A percentile compares a stretch with the other conserved stretches of the same genome.
Conservation (phyloP, 2,888 invertebrate species). For the Nemoura dubitans region DNA sequence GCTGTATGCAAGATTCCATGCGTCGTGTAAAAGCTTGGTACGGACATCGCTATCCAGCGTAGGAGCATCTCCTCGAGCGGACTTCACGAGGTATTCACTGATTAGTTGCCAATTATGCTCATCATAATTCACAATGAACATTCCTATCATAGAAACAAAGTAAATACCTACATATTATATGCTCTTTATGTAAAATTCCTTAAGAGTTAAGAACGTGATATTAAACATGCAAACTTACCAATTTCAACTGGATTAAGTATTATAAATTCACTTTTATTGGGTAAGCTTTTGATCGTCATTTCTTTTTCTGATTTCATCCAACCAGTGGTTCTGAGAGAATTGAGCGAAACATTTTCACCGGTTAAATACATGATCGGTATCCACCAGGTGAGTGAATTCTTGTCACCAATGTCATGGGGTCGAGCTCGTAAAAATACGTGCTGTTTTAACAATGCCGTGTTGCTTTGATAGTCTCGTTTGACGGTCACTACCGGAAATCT, state of each 20-base stretch:
- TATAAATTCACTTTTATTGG: slow-evolving; percentile 70
- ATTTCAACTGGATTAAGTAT: slow-evolving; percentile 87
- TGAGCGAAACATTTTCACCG: slow-evolving; percentile 66
- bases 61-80: slow-evolving; percentile 63
- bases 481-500: slow-evolving; percentile 79
- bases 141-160: slow-evolving; percentile 66
- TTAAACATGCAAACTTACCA: slow-evolving; percentile 65
- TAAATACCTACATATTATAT: neutral
- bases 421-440: slow-evolving; percentile 68
- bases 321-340: slow-evolving; percentile 58
- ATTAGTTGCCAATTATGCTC: slow-evolving; percentile 78
- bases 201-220: too few species aligned
- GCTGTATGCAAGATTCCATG: slow-evolving; percentile 81
- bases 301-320: slow-evolving; percentile 72
- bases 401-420: slow-evolving; percentile 77
- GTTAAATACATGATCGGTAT: slow-evolving; percentile 73
- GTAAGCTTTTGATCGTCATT: slow-evolving; percentile 64
- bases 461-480: slow-evolving; percentile 71
- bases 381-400: slow-evolving; percentile 78
- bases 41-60: slow-evolving; percentile 67
- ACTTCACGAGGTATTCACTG: slow-evolving; percentile 65
- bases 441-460: slow-evolving; percentile 68
- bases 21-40: slow-evolving; percentile 79
- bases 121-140: slow-evolving; percentile 87
- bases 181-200: neutral